These are phyloP conservation scores for Triplophysa yarkandensis DNA, from an alignment of 2,797 vertebrate species.

Conservation along the genomic window DNA sequence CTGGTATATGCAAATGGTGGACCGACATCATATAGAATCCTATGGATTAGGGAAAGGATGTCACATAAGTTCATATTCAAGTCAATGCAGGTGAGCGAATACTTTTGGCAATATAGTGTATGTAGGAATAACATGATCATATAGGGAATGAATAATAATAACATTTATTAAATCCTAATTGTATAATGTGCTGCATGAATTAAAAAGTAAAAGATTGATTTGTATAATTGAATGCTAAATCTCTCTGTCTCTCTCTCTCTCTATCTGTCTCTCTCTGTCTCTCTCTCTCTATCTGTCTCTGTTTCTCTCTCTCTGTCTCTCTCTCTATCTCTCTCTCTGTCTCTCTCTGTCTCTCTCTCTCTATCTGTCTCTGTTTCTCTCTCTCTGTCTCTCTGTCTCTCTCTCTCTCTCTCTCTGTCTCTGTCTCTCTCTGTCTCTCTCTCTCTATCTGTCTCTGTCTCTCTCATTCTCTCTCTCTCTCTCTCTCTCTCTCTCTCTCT, in stretches of 20 bases:
- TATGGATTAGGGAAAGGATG: no score
- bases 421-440: constrained; percentile 31
- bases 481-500: constrained; percentile 35
- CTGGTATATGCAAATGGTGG: no score
- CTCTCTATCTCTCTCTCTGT: constrained; percentile 36
- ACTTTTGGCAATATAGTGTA: no score
- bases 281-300: constrained; percentile 34
- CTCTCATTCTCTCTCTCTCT: constrained; percentile 38
- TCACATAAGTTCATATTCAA: no score
- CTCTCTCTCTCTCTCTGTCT: constrained; percentile 22
- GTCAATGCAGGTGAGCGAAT: no score
- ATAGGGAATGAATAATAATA: neutral
- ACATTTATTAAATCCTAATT: neutral
- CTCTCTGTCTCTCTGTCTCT: constrained; percentile 36
- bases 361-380: constrained; percentile 25
- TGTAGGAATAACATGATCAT: neutral
- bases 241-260: constrained; percentile 30
- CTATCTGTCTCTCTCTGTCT: constrained; percentile 33
- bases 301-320: constrained; percentile 30
- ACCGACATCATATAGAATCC: no score
- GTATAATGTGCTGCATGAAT: neutral
- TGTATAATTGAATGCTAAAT: no score
- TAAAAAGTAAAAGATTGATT: neutral
- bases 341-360: constrained; percentile 32
- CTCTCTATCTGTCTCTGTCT: no score